Percentiles rank a stretch among this genome's conserved stretches.
These are phyloP conservation scores for Tragelaphus scriptus DNA, from an alignment of 2,113 vertebrate species.

Conservation along the genomic window DNA sequence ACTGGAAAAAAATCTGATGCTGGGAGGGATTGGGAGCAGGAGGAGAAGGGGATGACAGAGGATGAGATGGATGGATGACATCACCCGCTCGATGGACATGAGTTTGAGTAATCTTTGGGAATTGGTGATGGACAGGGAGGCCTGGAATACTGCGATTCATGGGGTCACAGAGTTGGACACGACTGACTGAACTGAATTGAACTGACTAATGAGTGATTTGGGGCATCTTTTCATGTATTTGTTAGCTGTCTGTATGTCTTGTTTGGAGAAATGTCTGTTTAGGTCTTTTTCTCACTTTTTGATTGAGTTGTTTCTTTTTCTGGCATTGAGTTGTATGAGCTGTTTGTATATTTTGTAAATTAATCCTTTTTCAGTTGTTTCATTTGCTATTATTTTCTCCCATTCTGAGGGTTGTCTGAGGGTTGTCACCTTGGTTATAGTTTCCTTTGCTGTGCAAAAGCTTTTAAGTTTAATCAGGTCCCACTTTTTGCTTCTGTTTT, in stretches of 20 bases:
- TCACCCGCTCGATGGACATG: too few relatives aligned
- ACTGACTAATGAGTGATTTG: not conserved
- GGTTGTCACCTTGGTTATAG: not conserved
- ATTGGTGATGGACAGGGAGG: too few relatives aligned
- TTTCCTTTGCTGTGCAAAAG: not conserved
- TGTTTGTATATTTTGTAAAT: not conserved
- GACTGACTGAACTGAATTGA: too few relatives aligned
- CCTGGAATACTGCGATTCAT: too few relatives aligned
- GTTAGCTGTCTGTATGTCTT: not conserved
- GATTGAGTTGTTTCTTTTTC: not conserved
- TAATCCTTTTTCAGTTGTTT: not conserved
- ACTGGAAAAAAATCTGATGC: too few relatives aligned
- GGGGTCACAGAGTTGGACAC: too few relatives aligned
- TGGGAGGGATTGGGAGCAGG: too few relatives aligned
- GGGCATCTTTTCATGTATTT: not conserved
- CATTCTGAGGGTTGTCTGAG: not conserved
- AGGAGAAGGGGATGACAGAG: accelerated
- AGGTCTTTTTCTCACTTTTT: not conserved
- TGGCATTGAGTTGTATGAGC: not conserved
- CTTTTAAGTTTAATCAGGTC: not conserved
- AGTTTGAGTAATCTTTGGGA: too few relatives aligned
- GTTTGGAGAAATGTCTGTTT: not conserved
- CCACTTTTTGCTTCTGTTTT: not conserved
- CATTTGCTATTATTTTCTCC: not conserved
- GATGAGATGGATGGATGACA: too few relatives aligned